A percentile compares a stretch with the other conserved stretches of the same genome.
phyloP scores from a whole-genome alignment of 2,113 vertebrate genomes.

The Synchiropus splendidus region DNA sequence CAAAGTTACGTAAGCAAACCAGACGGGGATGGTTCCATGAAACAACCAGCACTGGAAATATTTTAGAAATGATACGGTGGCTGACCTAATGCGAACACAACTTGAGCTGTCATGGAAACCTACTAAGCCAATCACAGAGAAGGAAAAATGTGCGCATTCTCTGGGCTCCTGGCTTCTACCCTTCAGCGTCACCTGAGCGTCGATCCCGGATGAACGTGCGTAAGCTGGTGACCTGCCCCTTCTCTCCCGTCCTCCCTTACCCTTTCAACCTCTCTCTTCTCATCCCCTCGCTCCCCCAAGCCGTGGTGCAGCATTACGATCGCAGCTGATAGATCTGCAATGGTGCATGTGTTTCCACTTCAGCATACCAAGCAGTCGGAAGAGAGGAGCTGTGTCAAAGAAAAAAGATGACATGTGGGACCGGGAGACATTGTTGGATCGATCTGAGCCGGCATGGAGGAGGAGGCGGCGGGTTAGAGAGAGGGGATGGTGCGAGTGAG shows the following conservation, averaged over 20 bases:
- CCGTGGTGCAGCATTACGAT: conserved; percentile 57
- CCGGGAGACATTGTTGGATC: conserved; percentile 60
- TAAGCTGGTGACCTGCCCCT: conserved; percentile 47
- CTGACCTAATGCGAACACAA: too few species aligned
- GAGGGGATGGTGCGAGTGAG: conserved; percentile 26
- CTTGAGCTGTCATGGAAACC: too few species aligned
- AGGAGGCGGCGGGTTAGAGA: conserved; percentile 12
- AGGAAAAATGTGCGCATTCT: too few species aligned
- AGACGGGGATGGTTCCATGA: too few species aligned
- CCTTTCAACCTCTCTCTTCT: conserved; percentile 14
- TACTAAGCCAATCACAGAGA: too few species aligned
- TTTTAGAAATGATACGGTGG: too few species aligned
- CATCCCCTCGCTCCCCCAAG: conserved; percentile 52
- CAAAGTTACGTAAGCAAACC: too few species aligned
- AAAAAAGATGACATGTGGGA: conserved; percentile 69
- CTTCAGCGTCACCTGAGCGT: too few species aligned
- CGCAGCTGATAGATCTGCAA: conserved; percentile 62
- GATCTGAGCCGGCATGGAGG: conserved; percentile 36
- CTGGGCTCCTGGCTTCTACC: too few species aligned
- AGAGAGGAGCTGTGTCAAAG: conserved; percentile 53
- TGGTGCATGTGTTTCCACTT: conserved; percentile 54
- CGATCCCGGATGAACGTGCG: too few species aligned
- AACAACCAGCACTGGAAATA: too few species aligned
- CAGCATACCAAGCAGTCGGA: conserved; percentile 67
- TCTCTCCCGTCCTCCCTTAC: conserved; percentile 3